phyloP scores from a whole-genome alignment of 2,888 invertebrate genomes.

The Lasioglossum vierecki region DNA sequence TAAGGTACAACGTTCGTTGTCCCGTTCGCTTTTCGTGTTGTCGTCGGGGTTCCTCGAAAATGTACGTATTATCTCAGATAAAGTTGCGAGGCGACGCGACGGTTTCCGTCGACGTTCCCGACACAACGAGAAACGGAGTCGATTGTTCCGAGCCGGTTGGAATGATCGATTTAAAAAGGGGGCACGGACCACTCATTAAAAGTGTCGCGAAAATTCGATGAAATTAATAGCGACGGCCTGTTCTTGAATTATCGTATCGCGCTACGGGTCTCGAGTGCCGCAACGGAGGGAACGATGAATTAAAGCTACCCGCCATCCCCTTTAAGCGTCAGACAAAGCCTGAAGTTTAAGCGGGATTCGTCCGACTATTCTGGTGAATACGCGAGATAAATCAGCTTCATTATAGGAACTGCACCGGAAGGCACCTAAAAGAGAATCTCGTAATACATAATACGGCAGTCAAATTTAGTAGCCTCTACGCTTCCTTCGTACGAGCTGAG shows the following conservation, averaged over 20 bases:
- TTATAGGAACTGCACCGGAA: slow-evolving; percentile 69
- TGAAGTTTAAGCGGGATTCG: slow-evolving; percentile 72
- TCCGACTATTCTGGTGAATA: slow-evolving; percentile 64
- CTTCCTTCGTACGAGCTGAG: slow-evolving; percentile 19
- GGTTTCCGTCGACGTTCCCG: background rate
- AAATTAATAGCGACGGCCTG: slow-evolving; percentile 46
- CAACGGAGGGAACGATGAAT: slow-evolving; percentile 55
- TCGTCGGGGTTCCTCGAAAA: slow-evolving; percentile 15
- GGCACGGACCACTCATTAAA: background rate
- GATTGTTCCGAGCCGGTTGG: background rate
- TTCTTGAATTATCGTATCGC: slow-evolving; percentile 64
- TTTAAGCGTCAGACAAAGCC: slow-evolving; percentile 71
- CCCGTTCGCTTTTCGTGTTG: slow-evolving; percentile 30
- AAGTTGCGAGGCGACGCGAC: background rate
- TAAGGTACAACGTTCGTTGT: slow-evolving; percentile 37
- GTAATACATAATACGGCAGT: slow-evolving; percentile 66
- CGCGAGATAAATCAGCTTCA: slow-evolving; percentile 74
- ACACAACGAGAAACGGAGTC: background rate
- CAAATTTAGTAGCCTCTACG: slow-evolving; percentile 58
- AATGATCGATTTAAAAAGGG: background rate
- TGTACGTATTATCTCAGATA: background rate
- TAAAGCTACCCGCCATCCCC: slow-evolving; percentile 62
- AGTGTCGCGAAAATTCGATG: slow-evolving; percentile 24
- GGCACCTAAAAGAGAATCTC: slow-evolving; percentile 67
- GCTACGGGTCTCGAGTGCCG: slow-evolving; percentile 44